These are phyloP conservation scores for Copidosoma aretas DNA, from an alignment of 2,888 invertebrate species.

Conservation along the genomic window DNA sequence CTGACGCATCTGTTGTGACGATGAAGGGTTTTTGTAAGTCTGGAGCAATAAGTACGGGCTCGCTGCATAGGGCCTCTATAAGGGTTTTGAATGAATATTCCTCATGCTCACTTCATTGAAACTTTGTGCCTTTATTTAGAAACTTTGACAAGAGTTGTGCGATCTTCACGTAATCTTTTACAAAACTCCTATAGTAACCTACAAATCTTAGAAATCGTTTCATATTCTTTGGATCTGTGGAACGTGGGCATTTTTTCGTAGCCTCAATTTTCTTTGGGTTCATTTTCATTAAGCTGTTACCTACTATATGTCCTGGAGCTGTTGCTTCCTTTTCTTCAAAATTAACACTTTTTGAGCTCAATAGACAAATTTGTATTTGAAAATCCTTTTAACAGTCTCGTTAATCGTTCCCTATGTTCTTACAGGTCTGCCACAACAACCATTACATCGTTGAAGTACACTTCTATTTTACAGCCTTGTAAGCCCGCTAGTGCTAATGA, in stretches of 20 bases:
- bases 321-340: not conserved
- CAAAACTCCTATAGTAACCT: no score
- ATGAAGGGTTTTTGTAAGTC: no score
- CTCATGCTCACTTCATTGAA: no score
- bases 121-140: no score
- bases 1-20: no score
- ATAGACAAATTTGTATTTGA: conserved; percentile 44
- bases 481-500: no score
- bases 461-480: conserved; percentile 42
- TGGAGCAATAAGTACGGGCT: no score
- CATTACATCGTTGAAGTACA: conserved; percentile 48
- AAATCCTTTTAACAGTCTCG: conserved; percentile 43
- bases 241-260: conserved; percentile 20
- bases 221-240: conserved; percentile 8
- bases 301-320: conserved; percentile 22
- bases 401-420: conserved; percentile 43
- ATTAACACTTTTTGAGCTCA: conserved; percentile 47
- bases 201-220: no score
- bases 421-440: conserved; percentile 44
- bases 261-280: conserved; percentile 26
- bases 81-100: no score
- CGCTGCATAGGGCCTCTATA: no score
- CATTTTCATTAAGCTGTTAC: conserved; percentile 20
- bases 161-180: no score
- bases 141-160: not conserved